phyloP scores from a whole-genome alignment of 2,113 vertebrate species.

The Nannobrachium achirus region DNA sequence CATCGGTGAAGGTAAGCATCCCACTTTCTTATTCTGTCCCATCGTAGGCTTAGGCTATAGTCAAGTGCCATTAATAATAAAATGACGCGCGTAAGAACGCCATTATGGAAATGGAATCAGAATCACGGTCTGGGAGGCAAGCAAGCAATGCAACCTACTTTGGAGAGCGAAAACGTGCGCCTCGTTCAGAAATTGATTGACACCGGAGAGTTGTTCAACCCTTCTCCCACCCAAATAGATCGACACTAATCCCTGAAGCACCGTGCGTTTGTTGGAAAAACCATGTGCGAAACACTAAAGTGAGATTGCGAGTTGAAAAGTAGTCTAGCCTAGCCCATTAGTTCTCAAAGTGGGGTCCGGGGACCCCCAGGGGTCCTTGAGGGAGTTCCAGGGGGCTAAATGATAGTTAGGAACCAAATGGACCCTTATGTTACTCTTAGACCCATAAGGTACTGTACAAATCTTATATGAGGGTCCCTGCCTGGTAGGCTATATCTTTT shows the following conservation, averaged over 20 bases:
- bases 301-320: slow-evolving; percentile 19
- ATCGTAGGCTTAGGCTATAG: slow-evolving; percentile 22
- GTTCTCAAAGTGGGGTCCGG: no score
- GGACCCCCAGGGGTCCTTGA: no score
- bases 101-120: slow-evolving; percentile 30
- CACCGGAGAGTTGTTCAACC: slow-evolving; percentile 44
- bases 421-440: no score
- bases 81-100: slow-evolving; percentile 24
- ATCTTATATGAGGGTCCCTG: no score
- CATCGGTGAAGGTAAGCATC: slow-evolving; percentile 75
- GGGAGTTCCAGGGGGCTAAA: no score
- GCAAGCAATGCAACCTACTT: slow-evolving; percentile 45
- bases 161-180: slow-evolving; percentile 47
- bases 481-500: no score
- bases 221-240: slow-evolving; percentile 27
- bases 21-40: slow-evolving; percentile 31
- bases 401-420: no score
- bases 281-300: neutral
- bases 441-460: no score
- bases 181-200: slow-evolving; percentile 60
- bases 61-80: slow-evolving; percentile 60
- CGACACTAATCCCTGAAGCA: slow-evolving; percentile 27
- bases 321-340: no score
- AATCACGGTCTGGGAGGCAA: slow-evolving; percentile 36
- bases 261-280: no score